phyloP scores from a whole-genome alignment of 1,140 invertebrate species.

The Globodera rostochiensis region DNA sequence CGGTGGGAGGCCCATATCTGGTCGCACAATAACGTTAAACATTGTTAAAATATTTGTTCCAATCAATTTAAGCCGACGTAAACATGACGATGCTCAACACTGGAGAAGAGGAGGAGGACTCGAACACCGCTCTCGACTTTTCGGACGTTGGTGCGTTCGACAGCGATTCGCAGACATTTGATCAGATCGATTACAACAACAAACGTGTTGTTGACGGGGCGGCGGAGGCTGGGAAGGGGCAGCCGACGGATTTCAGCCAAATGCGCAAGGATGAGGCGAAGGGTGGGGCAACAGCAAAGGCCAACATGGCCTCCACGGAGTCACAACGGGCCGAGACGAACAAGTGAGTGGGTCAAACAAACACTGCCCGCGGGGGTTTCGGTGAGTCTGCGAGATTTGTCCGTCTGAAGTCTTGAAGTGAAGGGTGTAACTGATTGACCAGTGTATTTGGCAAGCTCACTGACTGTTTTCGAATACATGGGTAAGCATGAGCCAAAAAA shows the following conservation, averaged over 20 bases:
- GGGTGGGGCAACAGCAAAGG: neutral
- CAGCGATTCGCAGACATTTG: conserved; percentile 40
- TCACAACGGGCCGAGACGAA: conserved; percentile 21
- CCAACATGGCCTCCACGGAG: too few relatives aligned
- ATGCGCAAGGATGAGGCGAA: conserved; percentile 42
- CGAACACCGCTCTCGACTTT: conserved; percentile 44
- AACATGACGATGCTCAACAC: conserved; percentile 15
- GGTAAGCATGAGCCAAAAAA: too few relatives aligned
- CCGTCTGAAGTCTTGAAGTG: too few relatives aligned
- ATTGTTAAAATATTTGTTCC: neutral
- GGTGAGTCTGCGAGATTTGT: too few relatives aligned
- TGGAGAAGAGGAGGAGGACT: conserved; percentile 41
- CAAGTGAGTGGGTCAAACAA: neutral
- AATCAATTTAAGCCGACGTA: conserved; percentile 2
- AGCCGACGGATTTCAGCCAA: conserved; percentile 47
- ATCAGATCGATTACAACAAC: conserved; percentile 35
- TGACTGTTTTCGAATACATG: too few relatives aligned
- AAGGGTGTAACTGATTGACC: too few relatives aligned
- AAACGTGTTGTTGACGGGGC: neutral
- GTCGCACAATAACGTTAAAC: too few relatives aligned
- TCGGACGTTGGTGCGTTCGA: conserved; percentile 46
- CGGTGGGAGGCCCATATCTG: too few relatives aligned
- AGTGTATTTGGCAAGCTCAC: too few relatives aligned
- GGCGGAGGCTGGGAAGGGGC: conserved; percentile 22
- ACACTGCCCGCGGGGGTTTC: too few relatives aligned